Evolutionary conservation across 2,113 vertebrate genomes (phyloP).

Genomic region (Gobio gobio): DNA sequence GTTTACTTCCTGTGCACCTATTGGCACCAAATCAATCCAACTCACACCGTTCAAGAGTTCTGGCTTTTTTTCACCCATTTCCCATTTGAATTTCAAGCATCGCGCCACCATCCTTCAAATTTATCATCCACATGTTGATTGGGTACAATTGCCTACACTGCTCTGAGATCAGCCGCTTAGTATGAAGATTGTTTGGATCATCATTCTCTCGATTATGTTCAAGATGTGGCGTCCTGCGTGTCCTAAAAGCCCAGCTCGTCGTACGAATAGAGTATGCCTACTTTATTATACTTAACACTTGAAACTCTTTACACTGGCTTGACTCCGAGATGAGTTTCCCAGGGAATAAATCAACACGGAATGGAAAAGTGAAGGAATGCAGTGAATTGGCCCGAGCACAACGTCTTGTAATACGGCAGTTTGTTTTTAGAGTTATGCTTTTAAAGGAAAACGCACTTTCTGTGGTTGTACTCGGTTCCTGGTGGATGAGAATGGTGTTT

Average conservation of each 20-base stretch:
- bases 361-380: constrained; percentile 61
- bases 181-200: neutral
- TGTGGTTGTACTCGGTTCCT: constrained; percentile 37
- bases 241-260: neutral
- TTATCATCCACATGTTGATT: neutral
- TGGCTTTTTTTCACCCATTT: neutral
- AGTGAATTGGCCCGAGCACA: constrained; percentile 54
- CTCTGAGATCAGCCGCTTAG: constrained; percentile 5
- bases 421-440: constrained; percentile 71
- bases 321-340: constrained; percentile 61
- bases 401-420: constrained; percentile 62
- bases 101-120: neutral
- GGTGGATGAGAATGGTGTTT: neutral
- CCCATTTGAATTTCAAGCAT: neutral
- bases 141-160: neutral
- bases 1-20: constrained; percentile 54
- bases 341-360: constrained; percentile 65
- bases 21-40: constrained; percentile 70
- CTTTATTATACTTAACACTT: constrained; percentile 55
- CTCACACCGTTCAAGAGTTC: constrained; percentile 55
- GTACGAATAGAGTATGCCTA: constrained; percentile 56
- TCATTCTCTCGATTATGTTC: neutral
- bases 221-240: no score
- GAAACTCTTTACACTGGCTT: constrained; percentile 57
- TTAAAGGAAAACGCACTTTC: constrained; percentile 62